Evolutionary conservation across 2,888 invertebrate genomes (phyloP).

Genomic region (Tiliacea citrago): DNA sequence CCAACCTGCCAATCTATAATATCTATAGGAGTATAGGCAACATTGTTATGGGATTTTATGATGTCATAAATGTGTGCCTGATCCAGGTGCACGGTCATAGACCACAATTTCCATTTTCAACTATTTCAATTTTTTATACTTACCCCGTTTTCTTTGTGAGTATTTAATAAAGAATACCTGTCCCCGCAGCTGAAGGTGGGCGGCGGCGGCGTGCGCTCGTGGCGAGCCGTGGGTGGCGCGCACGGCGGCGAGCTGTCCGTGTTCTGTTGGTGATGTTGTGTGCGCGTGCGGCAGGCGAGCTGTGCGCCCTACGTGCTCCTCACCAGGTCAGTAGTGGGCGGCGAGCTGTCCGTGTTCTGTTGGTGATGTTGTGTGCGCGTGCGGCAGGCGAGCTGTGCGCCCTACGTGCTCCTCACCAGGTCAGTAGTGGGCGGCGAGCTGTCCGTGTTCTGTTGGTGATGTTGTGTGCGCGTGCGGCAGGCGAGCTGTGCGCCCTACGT

Average conservation of each 20-base stretch:
- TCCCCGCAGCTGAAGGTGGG: constrained; percentile 93
- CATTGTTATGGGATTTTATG: neutral
- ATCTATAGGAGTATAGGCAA: neutral
- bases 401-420: too few relatives aligned
- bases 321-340: constrained; percentile 66
- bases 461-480: too few relatives aligned
- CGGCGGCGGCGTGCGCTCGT: constrained; percentile 92
- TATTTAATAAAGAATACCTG: neutral
- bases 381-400: too few relatives aligned
- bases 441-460: too few relatives aligned
- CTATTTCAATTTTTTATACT: too few relatives aligned
- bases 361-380: too few relatives aligned
- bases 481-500: too few relatives aligned
- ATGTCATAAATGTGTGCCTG: neutral
- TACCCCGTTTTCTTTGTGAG: neutral
- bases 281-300: constrained; percentile 8
- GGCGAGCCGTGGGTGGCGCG: constrained; percentile 93
- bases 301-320: constrained; percentile 13
- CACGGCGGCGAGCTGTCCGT: constrained; percentile 94
- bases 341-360: too few relatives aligned
- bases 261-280: constrained; percentile 93
- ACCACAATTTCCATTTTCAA: too few relatives aligned
- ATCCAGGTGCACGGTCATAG: too few relatives aligned
- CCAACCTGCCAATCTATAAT: too few relatives aligned
- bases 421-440: too few relatives aligned